phyloP scores from a whole-genome alignment of 2,113 vertebrate species.

The Lophotis ruficrista region DNA sequence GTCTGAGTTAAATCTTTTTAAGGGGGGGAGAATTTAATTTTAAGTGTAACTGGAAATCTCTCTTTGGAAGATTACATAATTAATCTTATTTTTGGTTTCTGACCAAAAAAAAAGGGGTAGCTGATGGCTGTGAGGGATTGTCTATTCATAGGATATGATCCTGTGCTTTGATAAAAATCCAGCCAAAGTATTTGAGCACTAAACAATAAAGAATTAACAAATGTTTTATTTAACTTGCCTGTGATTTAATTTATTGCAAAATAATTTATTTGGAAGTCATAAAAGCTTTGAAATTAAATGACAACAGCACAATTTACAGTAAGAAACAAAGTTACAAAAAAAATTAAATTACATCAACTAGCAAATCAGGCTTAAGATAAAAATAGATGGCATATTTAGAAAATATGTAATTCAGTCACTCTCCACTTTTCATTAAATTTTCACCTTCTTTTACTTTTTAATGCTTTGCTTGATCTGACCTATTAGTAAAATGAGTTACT shows the following conservation, averaged over 20 bases:
- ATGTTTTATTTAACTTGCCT: not conserved
- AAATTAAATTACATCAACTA: not conserved
- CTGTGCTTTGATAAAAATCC: constrained; percentile 13
- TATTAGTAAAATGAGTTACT: not conserved
- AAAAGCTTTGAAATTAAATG: constrained; percentile 1
- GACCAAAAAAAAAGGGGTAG: not conserved
- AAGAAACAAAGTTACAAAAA: not conserved
- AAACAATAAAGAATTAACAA: not conserved
- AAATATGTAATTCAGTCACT: not conserved
- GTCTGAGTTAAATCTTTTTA: constrained; percentile 74
- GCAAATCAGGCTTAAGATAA: not conserved
- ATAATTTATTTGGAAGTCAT: constrained; percentile 4
- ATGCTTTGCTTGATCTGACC: not conserved
- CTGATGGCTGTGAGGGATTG: not conserved
- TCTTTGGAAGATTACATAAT: constrained; percentile 48
- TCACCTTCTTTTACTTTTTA: not conserved
- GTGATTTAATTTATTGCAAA: not conserved
- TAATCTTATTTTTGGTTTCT: constrained; percentile 44
- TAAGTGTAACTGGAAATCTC: constrained; percentile 68
- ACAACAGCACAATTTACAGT: not conserved
- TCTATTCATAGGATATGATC: not conserved
- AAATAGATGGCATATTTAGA: not conserved
- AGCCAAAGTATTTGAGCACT: not conserved
- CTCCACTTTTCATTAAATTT: not conserved
- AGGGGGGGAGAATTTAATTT: constrained; percentile 64